A percentile compares a stretch with the other conserved stretches of the same genome.
Conservation (phyloP, 2,888 invertebrate genomes). For the Epistrophe grossulariae region DNA sequence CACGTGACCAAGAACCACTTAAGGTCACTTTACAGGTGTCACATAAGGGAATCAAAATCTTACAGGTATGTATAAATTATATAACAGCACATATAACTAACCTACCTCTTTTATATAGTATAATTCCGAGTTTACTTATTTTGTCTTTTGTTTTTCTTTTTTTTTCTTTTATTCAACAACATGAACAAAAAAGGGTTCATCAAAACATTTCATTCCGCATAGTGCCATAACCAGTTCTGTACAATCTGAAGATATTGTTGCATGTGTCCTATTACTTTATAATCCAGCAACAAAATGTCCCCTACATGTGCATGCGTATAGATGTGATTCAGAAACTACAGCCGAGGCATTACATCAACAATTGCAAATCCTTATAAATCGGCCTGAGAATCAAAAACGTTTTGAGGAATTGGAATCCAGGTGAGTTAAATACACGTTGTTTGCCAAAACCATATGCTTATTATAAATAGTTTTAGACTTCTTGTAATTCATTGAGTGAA, state of each 20-base stretch:
- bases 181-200: conserved; percentile 84
- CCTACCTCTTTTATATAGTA: neutral
- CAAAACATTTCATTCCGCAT: conserved; percentile 97
- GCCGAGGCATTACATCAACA: conserved; percentile 94
- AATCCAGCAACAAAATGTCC: conserved; percentile 98
- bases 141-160: neutral
- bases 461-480: conserved; percentile 7
- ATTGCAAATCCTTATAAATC: conserved; percentile 91
- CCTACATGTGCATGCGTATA: conserved; percentile 96
- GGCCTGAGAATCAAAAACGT: conserved; percentile 94
- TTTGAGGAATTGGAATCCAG: conserved; percentile 90
- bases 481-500: conserved; percentile 68
- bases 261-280: conserved; percentile 95
- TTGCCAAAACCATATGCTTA: neutral
- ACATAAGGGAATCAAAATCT: conserved; percentile 96
- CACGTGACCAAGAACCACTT: conserved; percentile 93
- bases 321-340: conserved; percentile 97
- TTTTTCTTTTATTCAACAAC: neutral
- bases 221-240: conserved; percentile 96
- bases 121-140: neutral
- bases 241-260: conserved; percentile 96
- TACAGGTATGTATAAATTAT: conserved; percentile 86
- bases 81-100: neutral
- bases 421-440: conserved; percentile 78
- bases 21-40: conserved; percentile 96